phyloP scores from a whole-genome alignment of 2,797 vertebrate genomes.

The Crenuchus spilurus region DNA sequence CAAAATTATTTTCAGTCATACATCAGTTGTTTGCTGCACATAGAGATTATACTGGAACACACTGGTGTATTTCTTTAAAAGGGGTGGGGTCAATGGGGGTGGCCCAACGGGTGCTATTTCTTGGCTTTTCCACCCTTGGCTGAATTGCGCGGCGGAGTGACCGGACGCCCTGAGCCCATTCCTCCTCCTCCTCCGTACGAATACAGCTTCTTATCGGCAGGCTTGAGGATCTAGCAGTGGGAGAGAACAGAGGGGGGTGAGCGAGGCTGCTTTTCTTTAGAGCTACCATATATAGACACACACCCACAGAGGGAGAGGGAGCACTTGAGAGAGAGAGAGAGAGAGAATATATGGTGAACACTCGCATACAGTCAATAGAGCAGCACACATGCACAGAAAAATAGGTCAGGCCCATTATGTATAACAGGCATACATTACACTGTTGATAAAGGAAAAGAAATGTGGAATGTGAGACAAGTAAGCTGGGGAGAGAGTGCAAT shows the following conservation, averaged over 20 bases:
- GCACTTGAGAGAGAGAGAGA: background rate
- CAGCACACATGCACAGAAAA: conserved; percentile 16
- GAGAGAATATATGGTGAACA: background rate
- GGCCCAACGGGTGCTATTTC: conserved; percentile 79
- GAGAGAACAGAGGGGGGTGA: conserved; percentile 16
- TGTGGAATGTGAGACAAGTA: background rate
- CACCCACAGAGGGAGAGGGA: conserved; percentile 24
- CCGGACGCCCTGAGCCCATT: conserved; percentile 80
- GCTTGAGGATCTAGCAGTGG: conserved; percentile 79
- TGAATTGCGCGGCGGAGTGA: conserved; percentile 83
- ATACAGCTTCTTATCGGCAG: conserved; percentile 85
- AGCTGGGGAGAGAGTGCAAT: background rate
- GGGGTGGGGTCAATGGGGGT: conserved; percentile 33
- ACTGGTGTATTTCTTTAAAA: background rate
- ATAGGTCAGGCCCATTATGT: conserved; percentile 8
- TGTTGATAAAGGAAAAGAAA: background rate
- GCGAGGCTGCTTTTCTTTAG: conserved; percentile 21
- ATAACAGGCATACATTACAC: background rate
- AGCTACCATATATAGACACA: conserved; percentile 43
- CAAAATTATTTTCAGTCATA: too few species aligned
- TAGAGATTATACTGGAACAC: background rate
- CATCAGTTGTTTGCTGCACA: too few species aligned
- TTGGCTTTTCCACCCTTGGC: conserved; percentile 83
- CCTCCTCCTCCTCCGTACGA: conserved; percentile 78
- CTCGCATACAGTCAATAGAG: background rate